Conservation (phyloP, 2,888 invertebrate genomes). For the Agrotis segetum region DNA sequence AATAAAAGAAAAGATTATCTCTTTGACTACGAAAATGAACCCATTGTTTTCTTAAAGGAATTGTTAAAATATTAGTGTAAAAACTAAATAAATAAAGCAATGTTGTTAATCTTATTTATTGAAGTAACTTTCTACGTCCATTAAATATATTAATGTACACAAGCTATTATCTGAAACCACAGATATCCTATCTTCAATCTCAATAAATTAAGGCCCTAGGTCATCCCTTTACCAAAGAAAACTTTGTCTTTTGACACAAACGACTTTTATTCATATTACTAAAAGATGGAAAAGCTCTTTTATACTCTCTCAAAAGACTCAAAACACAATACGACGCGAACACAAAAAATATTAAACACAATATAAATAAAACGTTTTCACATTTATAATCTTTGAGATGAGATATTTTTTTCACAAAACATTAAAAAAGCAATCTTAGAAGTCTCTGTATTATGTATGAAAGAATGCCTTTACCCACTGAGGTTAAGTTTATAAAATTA, state of each 20-base stretch:
- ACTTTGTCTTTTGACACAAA: conserved; percentile 20
- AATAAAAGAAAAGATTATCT: no score
- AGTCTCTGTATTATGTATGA: background rate
- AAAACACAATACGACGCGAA: conserved; percentile 29
- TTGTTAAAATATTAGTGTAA: background rate
- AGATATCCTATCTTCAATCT: conserved; percentile 1
- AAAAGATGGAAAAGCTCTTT: conserved; percentile 35
- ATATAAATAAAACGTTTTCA: conserved; percentile 50
- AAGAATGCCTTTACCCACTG: conserved; percentile 1
- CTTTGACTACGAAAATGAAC: background rate
- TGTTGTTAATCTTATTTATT: background rate
- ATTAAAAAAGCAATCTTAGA: conserved; percentile 11
- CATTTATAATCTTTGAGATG: conserved; percentile 39
- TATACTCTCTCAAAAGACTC: conserved; percentile 33
- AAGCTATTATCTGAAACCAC: background rate
- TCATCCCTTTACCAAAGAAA: conserved; percentile 4
- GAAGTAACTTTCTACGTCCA: background rate
- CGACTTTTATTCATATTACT: conserved; percentile 18
- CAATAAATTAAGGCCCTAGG: conserved; percentile 1
- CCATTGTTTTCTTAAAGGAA: background rate
- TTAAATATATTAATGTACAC: background rate
- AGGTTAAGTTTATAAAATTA: background rate
- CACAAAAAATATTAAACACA: conserved; percentile 47
- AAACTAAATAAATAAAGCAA: background rate
- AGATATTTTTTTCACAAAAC: conserved; percentile 31